Conservation (phyloP, 2,888 invertebrate genomes). For the Flexamia atlantica region DNA sequence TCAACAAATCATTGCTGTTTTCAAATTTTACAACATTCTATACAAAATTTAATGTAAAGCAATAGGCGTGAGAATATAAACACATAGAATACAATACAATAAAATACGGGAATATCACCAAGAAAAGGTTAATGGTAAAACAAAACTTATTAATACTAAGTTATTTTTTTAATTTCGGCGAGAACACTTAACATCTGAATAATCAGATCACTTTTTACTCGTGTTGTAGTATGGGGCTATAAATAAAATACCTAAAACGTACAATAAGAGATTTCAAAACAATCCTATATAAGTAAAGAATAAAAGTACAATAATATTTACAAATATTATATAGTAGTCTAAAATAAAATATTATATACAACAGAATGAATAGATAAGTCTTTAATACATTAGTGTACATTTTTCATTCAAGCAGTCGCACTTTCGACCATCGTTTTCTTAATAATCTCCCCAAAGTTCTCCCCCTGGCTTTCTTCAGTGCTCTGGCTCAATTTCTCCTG, state of each 20-base stretch:
- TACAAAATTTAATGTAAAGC: constrained; percentile 26
- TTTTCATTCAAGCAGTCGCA: constrained; percentile 82
- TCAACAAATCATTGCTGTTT: not conserved
- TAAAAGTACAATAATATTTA: constrained; percentile 23
- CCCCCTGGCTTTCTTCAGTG: constrained; percentile 77
- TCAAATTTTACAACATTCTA: not conserved
- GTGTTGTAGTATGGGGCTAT: not conserved
- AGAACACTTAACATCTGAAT: not conserved
- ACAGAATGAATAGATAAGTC: not conserved
- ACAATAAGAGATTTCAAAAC: constrained; percentile 26
- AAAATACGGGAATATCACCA: constrained; percentile 11
- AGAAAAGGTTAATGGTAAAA: not conserved
- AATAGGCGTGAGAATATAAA: not conserved
- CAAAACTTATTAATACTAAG: not conserved
- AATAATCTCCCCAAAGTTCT: constrained; percentile 94
- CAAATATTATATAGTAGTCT: not conserved
- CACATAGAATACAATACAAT: not conserved
- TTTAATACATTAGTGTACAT: constrained; percentile 28
- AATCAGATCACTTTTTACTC: not conserved
- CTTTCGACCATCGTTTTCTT: constrained; percentile 96
- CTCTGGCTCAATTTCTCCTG: constrained; percentile 65
- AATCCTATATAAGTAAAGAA: constrained; percentile 17
- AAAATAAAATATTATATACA: constrained; percentile 33
- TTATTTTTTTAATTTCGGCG: constrained; percentile 18
- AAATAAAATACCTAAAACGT: not conserved